Percentiles rank a stretch among this genome's conserved stretches.
Evolutionary conservation across 2,888 invertebrate species (phyloP).

Genomic region (Drosophila engyochracea): DNA sequence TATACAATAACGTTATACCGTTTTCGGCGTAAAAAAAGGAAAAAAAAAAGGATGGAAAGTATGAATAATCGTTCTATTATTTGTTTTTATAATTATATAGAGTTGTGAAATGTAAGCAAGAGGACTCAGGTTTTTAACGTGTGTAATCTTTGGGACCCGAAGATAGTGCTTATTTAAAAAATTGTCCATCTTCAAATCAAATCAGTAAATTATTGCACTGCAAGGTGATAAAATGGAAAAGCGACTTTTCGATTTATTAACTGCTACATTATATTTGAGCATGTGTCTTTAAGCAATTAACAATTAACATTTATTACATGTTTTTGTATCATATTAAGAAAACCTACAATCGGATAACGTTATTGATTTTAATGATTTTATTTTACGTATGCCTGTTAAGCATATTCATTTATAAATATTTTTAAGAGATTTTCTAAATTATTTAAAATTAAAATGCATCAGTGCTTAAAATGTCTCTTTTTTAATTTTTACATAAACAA

Average conservation of each 20-base stretch:
- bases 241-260: slow-evolving; percentile 4
- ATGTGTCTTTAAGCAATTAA: slow-evolving; percentile 53
- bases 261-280: slow-evolving; percentile 15
- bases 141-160: background rate
- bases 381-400: slow-evolving; percentile 20
- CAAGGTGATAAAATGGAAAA: slow-evolving; percentile 5
- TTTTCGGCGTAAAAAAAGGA: background rate
- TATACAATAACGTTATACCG: background rate
- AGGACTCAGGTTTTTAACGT: background rate
- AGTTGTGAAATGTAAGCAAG: background rate
- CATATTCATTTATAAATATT: slow-evolving; percentile 39
- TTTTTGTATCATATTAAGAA: slow-evolving; percentile 38
- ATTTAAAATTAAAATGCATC: slow-evolving; percentile 62
- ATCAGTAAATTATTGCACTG: background rate
- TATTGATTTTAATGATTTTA: slow-evolving; percentile 30
- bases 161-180: background rate
- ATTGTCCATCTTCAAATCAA: background rate
- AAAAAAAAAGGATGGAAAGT: background rate
- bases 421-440: slow-evolving; percentile 44
- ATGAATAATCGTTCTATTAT: background rate
- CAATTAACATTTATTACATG: slow-evolving; percentile 45
- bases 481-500: slow-evolving; percentile 37
- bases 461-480: slow-evolving; percentile 42
- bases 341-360: slow-evolving; percentile 47
- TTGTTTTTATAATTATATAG: background rate